A percentile compares a stretch with the other conserved stretches of the same genome.
These are phyloP conservation scores for Nemotelus nigrinus DNA, from an alignment of 2,888 invertebrate genomes.

Conservation along the genomic window DNA sequence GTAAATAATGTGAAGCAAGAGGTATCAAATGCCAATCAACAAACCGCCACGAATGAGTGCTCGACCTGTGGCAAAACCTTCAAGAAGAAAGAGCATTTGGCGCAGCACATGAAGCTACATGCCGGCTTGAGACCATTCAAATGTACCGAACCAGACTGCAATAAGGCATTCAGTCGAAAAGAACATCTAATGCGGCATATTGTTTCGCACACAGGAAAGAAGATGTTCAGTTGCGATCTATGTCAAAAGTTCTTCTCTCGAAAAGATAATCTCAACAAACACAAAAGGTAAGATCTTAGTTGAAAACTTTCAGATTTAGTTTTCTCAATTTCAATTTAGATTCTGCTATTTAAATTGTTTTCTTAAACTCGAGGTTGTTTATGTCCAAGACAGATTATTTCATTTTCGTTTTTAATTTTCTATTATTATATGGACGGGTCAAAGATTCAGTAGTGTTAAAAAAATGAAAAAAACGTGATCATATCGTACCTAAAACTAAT, in stretches of 20 bases:
- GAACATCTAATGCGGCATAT: constrained; percentile 75
- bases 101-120: constrained; percentile 75
- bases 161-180: constrained; percentile 75
- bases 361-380: too few relatives aligned
- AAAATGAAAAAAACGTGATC: too few relatives aligned
- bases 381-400: too few relatives aligned
- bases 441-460: too few relatives aligned
- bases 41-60: constrained; percentile 61
- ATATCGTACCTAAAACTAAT: too few relatives aligned
- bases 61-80: constrained; percentile 72
- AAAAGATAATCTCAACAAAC: constrained; percentile 65
- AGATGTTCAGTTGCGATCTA: constrained; percentile 72
- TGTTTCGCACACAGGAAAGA: constrained; percentile 74
- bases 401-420: not conserved
- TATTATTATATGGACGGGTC: constrained; percentile 3
- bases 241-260: constrained; percentile 69
- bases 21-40: not conserved
- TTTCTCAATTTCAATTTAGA: too few relatives aligned
- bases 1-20: constrained; percentile 47
- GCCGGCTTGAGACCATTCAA: constrained; percentile 74
- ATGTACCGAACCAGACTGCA: constrained; percentile 69
- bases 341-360: too few relatives aligned
- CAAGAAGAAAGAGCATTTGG: constrained; percentile 75
- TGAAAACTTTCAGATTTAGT: not conserved
- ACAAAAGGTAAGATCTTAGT: constrained; percentile 58